These are phyloP conservation scores for Dendropsophus ebraccatus DNA, from an alignment of 2,113 vertebrate genomes.

Conservation along the genomic window DNA sequence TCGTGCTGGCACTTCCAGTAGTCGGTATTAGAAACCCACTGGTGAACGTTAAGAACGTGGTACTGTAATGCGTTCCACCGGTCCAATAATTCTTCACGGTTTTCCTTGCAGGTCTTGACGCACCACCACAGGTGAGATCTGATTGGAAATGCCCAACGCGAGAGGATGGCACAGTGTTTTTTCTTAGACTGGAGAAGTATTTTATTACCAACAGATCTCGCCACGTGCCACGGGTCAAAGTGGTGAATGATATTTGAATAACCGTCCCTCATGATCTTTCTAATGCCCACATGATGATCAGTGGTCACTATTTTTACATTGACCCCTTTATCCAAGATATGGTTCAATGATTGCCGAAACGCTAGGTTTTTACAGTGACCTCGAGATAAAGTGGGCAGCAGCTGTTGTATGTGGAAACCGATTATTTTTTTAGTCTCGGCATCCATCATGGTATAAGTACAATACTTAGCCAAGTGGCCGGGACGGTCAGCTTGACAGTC, in stretches of 20 bases:
- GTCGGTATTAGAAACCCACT: neutral
- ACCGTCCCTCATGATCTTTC: neutral
- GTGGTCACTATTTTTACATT: neutral
- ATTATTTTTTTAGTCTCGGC: conserved; percentile 6
- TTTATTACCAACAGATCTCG: neutral
- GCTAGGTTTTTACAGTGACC: neutral
- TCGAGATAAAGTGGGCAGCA: neutral
- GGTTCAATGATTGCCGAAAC: neutral
- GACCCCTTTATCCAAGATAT: neutral
- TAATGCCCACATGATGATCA: neutral
- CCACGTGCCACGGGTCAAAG: conserved; percentile 1
- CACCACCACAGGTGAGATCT: conserved; percentile 29
- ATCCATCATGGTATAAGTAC: conserved; percentile 8
- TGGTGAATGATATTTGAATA: neutral
- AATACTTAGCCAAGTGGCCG: conserved; percentile 1
- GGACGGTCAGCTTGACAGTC: neutral
- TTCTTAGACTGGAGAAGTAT: neutral
- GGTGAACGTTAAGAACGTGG: conserved; percentile 5
- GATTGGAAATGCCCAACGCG: neutral
- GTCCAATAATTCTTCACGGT: neutral
- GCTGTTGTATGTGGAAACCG: neutral
- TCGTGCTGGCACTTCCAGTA: conserved; percentile 10
- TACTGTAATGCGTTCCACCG: neutral
- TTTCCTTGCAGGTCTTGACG: neutral
- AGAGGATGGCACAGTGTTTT: neutral